phyloP scores from a whole-genome alignment of 2,888 invertebrate species.

The Trissoscelio sp. region DNA sequence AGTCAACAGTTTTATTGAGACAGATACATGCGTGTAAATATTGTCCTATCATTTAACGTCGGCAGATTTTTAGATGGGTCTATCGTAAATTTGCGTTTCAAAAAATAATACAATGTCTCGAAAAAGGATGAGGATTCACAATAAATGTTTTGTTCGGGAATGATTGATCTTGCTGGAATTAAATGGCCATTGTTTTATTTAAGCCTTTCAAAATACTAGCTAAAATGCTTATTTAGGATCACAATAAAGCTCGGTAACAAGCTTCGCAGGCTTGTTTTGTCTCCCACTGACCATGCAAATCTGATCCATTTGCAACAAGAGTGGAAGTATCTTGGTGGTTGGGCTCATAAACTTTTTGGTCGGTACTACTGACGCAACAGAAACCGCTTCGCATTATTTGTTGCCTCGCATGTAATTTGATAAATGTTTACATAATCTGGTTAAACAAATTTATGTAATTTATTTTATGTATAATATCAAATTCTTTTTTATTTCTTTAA shows the following conservation, averaged over 20 bases:
- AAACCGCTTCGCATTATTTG: neutral
- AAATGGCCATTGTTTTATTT: conserved; percentile 34
- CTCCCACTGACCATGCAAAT: conserved; percentile 47
- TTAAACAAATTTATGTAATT: no score
- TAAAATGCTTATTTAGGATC: conserved; percentile 44
- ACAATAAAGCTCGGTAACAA: conserved; percentile 45
- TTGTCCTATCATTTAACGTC: neutral
- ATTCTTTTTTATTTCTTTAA: no score
- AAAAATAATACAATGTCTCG: no score
- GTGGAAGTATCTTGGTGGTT: neutral
- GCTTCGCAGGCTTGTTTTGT: conserved; percentile 44
- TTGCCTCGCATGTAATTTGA: no score
- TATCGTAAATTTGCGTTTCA: neutral
- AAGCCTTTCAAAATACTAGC: conserved; percentile 2
- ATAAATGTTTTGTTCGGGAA: conserved; percentile 6
- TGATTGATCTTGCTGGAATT: conserved; percentile 36
- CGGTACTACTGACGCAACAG: conserved; percentile 20
- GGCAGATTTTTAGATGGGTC: neutral
- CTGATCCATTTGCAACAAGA: conserved; percentile 46
- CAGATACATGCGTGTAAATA: conserved; percentile 1
- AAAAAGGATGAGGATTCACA: conserved; percentile 4
- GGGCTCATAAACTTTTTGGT: conserved; percentile 42
- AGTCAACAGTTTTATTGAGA: conserved; percentile 5
- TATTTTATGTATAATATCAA: no score
- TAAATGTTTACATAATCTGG: no score